These are phyloP conservation scores for Drosophila watanabei DNA, from an alignment of 1,140 invertebrate genomes.

Conservation along the genomic window DNA sequence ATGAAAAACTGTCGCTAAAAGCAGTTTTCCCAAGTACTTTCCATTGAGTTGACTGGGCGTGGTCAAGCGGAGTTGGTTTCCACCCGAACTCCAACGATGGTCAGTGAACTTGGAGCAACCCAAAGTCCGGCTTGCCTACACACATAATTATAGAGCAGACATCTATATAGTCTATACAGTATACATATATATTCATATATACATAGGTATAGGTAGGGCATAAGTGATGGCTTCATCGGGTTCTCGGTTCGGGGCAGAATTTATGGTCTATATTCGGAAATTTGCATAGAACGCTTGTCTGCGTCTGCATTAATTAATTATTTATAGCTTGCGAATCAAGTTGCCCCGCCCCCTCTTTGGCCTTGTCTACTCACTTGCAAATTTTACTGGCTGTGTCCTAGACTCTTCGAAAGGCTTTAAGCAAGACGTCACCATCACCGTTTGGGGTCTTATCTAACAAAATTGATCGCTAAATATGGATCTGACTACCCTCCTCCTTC, in stretches of 20 bases:
- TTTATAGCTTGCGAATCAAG: conserved; percentile 75
- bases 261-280: conserved; percentile 82
- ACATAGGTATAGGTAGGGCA: conserved; percentile 29
- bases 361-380: conserved; percentile 65
- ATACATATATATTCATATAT: background rate
- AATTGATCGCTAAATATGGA: conserved; percentile 78
- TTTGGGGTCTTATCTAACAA: conserved; percentile 64
- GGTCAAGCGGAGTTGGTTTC: conserved; percentile 51
- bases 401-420: conserved; percentile 18
- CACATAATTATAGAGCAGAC: conserved; percentile 13
- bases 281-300: conserved; percentile 72
- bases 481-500: conserved; percentile 23
- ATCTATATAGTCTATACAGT: background rate
- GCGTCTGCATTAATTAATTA: conserved; percentile 79
- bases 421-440: conserved; percentile 49
- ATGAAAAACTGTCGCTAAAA: conserved; percentile 71
- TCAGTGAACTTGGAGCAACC: conserved; percentile 67
- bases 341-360: conserved; percentile 27
- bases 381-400: conserved; percentile 38
- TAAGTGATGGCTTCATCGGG: conserved; percentile 71
- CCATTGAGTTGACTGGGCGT: conserved; percentile 55
- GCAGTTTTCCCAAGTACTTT: conserved; percentile 47
- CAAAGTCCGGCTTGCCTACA: conserved; percentile 7
- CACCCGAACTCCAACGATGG: conserved; percentile 37
- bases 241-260: conserved; percentile 54